A percentile compares a stretch with the other conserved stretches of the same genome.
These are phyloP conservation scores for Astropecten irregularis DNA, from an alignment of 53 echinoderm and acorn worm genomes.

Conservation along the genomic window DNA sequence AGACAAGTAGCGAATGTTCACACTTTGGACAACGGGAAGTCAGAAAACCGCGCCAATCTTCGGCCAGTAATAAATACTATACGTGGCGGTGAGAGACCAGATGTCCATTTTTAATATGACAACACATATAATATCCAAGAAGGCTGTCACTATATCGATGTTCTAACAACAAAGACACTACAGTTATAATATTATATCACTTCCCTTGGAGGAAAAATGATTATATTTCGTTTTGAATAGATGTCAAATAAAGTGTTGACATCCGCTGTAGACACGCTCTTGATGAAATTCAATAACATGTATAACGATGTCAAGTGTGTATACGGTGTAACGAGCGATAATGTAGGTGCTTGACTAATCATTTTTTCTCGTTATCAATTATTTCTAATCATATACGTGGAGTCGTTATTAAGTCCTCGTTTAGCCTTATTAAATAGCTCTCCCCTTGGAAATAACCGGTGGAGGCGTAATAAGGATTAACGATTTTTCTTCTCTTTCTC, in stretches of 20 bases:
- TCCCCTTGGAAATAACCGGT: not conserved
- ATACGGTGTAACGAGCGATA: not conserved
- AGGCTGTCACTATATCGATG: not conserved
- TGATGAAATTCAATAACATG: not conserved
- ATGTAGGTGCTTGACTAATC: not conserved
- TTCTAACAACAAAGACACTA: not conserved
- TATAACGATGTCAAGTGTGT: not conserved
- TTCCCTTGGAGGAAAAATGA: not conserved
- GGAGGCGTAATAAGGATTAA: slow-evolving; percentile 26
- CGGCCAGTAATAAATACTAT: not conserved
- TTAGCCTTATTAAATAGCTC: slow-evolving; percentile 41
- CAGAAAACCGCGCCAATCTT: too few species aligned
- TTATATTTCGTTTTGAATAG: not conserved
- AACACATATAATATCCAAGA: not conserved
- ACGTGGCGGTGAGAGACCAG: not conserved
- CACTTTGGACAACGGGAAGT: too few species aligned
- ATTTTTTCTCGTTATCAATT: slow-evolving; percentile 34
- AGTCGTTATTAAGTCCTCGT: slow-evolving; percentile 37
- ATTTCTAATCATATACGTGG: slow-evolving; percentile 22
- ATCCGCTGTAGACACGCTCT: not conserved
- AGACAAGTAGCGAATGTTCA: too few species aligned
- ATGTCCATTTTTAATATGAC: slow-evolving; percentile 13
- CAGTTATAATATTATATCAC: not conserved
- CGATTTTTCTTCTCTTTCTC: slow-evolving; percentile 44
- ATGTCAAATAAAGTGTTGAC: slow-evolving; percentile 4